A percentile compares a stretch with the other conserved stretches of the same genome.
These are phyloP conservation scores for Phania funesta DNA, from an alignment of 2,888 invertebrate genomes.

Conservation along the genomic window DNA sequence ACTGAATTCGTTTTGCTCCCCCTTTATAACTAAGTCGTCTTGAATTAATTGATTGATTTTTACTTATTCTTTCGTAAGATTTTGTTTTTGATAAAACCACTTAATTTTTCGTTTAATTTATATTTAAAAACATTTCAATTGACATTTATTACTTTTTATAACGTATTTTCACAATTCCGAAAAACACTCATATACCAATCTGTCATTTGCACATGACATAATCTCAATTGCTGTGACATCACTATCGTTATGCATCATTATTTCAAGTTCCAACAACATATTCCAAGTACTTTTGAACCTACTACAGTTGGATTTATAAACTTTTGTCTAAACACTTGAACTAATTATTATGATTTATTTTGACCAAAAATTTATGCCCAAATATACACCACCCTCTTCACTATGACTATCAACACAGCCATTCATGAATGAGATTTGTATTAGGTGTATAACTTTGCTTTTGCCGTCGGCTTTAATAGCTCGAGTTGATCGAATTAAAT, in stretches of 20 bases:
- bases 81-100: not conserved
- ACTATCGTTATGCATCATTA: constrained; percentile 3
- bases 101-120: not conserved
- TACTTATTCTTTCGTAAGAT: not conserved
- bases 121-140: constrained; percentile 10
- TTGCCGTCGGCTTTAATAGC: not conserved
- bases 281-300: not conserved
- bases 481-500: too few species aligned
- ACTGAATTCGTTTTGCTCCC: too few species aligned
- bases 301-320: not conserved
- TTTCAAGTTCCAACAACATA: too few species aligned
- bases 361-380: not conserved
- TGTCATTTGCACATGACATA: constrained; percentile 28
- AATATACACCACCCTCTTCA: not conserved
- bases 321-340: not conserved
- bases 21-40: too few species aligned
- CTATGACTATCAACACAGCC: not conserved
- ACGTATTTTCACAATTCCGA: not conserved
- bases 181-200: not conserved
- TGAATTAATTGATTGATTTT: too few species aligned
- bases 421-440: not conserved
- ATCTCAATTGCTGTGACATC: not conserved
- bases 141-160: constrained; percentile 1
- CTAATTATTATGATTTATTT: not conserved
- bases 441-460: not conserved